phyloP scores from a whole-genome alignment of 2,797 vertebrate genomes.

The Cirrhinus molitorella region DNA sequence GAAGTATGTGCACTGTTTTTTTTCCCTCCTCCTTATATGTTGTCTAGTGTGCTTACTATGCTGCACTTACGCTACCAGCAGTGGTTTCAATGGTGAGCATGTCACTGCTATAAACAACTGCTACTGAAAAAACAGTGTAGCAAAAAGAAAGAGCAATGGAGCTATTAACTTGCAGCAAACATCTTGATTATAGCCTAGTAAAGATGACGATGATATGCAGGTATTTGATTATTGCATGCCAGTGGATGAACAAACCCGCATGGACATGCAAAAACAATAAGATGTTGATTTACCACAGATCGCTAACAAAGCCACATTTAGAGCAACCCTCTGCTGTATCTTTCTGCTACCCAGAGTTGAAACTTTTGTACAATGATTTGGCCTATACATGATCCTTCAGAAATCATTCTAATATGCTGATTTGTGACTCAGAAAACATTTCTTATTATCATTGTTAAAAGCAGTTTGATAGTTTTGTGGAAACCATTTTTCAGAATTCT shows the following conservation, averaged over 20 bases:
- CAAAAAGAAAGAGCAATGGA: not conserved
- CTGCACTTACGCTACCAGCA: too few relatives aligned
- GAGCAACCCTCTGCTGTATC: not conserved
- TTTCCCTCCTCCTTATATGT: not conserved
- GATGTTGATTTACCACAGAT: not conserved
- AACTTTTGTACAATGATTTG: not conserved
- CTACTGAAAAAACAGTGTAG: too few relatives aligned
- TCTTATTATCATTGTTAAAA: not conserved
- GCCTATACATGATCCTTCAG: not conserved
- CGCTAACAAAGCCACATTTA: not conserved
- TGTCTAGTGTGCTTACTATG: not conserved
- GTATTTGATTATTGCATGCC: constrained; percentile 13
- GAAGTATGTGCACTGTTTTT: not conserved
- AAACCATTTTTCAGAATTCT: not conserved
- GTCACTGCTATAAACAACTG: not conserved
- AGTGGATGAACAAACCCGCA: not conserved
- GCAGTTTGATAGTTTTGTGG: too few relatives aligned
- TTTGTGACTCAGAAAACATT: not conserved
- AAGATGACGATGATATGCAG: not conserved
- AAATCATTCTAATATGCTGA: not conserved
- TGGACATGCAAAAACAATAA: not conserved
- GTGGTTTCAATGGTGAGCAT: too few relatives aligned
- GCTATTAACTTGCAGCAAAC: not conserved
- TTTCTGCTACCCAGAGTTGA: not conserved
- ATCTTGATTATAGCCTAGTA: not conserved